A percentile compares a stretch with the other conserved stretches of the same genome.
Conservation (phyloP, 2,113 vertebrate genomes). For the Epinephelus cyanopodus region DNA sequence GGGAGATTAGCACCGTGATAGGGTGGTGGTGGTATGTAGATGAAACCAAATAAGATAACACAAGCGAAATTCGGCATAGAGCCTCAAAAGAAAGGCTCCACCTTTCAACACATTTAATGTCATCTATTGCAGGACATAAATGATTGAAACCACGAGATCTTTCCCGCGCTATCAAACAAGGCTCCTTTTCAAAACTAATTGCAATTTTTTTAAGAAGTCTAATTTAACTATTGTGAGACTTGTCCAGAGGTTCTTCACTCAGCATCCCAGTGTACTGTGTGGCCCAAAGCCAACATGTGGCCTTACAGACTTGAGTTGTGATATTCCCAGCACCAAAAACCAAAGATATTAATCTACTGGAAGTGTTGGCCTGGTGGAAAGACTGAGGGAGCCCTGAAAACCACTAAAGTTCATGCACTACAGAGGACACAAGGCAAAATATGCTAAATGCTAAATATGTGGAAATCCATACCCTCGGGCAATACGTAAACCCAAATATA, state of each 20-base stretch:
- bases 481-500: background rate
- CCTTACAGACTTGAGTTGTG: background rate
- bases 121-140: too few relatives aligned
- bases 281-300: background rate
- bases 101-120: too few relatives aligned
- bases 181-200: too few relatives aligned
- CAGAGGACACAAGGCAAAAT: background rate
- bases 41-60: too few relatives aligned
- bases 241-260: background rate
- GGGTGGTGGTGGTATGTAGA: too few relatives aligned
- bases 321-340: background rate
- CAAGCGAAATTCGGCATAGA: too few relatives aligned
- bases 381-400: background rate
- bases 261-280: too few relatives aligned
- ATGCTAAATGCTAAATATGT: background rate
- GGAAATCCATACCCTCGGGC: background rate
- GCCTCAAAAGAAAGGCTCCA: too few relatives aligned
- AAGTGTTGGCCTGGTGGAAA: background rate
- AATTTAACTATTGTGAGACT: background rate
- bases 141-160: too few relatives aligned
- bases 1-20: too few relatives aligned
- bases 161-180: too few relatives aligned
- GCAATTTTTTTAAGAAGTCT: background rate
- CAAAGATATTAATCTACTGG: background rate
- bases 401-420: too few relatives aligned